These are phyloP conservation scores for Heliornis fulica DNA, from an alignment of 2,113 vertebrate species.

Conservation along the genomic window DNA sequence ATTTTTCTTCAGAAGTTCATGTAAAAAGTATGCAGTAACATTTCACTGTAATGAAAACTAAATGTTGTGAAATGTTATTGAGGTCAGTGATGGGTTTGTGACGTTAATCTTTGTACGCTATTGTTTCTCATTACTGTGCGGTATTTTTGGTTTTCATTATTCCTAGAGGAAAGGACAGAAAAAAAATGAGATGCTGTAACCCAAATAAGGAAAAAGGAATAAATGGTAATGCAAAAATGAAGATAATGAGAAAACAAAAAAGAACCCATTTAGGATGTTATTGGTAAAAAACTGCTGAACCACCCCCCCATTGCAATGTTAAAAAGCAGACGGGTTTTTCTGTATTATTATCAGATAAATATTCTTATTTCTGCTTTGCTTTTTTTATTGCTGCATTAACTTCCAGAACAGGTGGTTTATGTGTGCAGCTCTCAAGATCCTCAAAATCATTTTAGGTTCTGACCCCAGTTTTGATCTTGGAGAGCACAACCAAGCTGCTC, in stretches of 20 bases:
- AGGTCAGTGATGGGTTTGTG: constrained; percentile 63
- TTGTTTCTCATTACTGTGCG: constrained; percentile 54
- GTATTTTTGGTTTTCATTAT: constrained; percentile 67
- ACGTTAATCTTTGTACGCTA: constrained; percentile 46
- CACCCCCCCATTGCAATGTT: rapidly evolving
- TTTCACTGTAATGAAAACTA: constrained; percentile 56
- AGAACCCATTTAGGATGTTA: neutral
- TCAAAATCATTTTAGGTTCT: neutral
- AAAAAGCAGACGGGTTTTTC: neutral
- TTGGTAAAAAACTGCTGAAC: neutral
- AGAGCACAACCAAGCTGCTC: neutral
- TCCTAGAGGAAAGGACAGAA: constrained; percentile 33
- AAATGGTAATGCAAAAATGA: constrained; percentile 15
- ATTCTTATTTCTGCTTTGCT: neutral
- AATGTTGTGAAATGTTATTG: constrained; percentile 56
- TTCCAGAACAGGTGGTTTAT: constrained; percentile 11
- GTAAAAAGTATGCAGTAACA: constrained; percentile 43
- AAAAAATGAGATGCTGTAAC: constrained; percentile 59
- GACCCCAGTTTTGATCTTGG: neutral
- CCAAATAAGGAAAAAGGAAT: constrained; percentile 37
- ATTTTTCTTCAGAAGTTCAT: constrained; percentile 67
- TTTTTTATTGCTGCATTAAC: neutral
- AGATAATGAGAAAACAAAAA: neutral
- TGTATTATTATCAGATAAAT: neutral
- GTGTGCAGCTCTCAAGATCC: neutral